Base-by-base conservation (phyloP, 2,888 invertebrate species). In the Plagodis pulveraria region DNA sequence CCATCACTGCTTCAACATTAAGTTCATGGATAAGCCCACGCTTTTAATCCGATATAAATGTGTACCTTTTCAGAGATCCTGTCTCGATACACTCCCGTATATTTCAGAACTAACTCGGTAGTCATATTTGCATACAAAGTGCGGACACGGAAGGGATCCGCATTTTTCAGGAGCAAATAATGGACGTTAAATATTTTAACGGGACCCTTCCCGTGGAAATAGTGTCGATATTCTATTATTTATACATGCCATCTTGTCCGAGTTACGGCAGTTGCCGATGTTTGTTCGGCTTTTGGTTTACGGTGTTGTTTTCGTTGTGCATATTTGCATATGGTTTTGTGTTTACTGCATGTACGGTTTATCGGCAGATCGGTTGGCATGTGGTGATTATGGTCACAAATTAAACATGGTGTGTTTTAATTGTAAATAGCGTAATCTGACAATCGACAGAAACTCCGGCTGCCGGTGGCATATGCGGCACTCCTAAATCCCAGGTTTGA, bases 151-250 rank as follows among this genome's bases (percentile, higher is more conserved):
- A 82, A 78, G 74, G 81, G 80, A 80, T 76, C 55, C 69, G 74
- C 82, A 81, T 84, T 83, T 84, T 84, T 83, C 81, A 81, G 71
- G 70, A 66, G 73, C 75, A 74, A 80, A 81, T 80, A 81, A 81
- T 82, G 78, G 74, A 69, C 77, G 79, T 78, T 84, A 80, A 82
- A 84, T 82, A 84, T 83, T 84, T 84, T 84, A 84, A 83, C 83
- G 78, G 77, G 62, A 60, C 77, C 78, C 71, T 78, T 74, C 72
- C 76, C 74, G 76, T 73, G 73, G 71, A 73, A 72, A 81, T 81
- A 77, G 77, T 78, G 81, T 76, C 82, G 78, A 81, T 83, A 78
- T 79, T 71, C 70, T 80, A 78, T 78, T 83, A 83, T 83, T 81
- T 77, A 83, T 77, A 72, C 59, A 65, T 45, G 58, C 67, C 72